Percentiles rank a stretch among this genome's conserved stretches.
Conservation (phyloP, 1,140 invertebrate species). For the Hydropsyche tenuis region DNA sequence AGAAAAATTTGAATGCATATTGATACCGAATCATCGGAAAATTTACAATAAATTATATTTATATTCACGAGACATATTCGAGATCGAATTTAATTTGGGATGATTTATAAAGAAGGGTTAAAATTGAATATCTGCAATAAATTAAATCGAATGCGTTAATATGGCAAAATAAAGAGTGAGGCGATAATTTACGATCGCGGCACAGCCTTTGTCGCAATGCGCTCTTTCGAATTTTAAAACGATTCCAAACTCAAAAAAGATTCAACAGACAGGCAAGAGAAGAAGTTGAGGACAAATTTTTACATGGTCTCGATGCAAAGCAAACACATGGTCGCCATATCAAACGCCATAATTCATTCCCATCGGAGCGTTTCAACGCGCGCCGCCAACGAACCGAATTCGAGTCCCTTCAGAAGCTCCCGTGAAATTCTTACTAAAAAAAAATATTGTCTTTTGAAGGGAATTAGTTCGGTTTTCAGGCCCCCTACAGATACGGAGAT, state of each 20-base stretch:
- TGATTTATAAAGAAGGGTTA: too few species aligned
- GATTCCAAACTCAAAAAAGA: not conserved
- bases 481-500: too few species aligned
- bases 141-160: not conserved
- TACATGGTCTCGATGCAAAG: constrained; percentile 1
- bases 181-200: constrained; percentile 10
- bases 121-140: not conserved
- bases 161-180: constrained; percentile 7
- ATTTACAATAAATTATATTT: too few species aligned
- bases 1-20: too few species aligned
- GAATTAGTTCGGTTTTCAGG: too few species aligned
- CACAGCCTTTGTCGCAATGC: constrained; percentile 1
- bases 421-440: too few species aligned
- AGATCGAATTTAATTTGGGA: too few species aligned
- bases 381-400: not conserved
- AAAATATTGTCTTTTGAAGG: too few species aligned
- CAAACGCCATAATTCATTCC: constrained; percentile 31
- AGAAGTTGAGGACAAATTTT: constrained; percentile 15
- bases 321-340: constrained; percentile 31
- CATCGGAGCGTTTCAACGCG: constrained; percentile 9
- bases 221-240: not conserved
- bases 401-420: too few species aligned
- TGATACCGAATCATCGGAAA: too few species aligned
- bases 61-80: too few species aligned
- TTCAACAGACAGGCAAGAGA: not conserved